Evolutionary conservation across 2,888 invertebrate genomes (phyloP).

Genomic region (Brachyptera putata): DNA sequence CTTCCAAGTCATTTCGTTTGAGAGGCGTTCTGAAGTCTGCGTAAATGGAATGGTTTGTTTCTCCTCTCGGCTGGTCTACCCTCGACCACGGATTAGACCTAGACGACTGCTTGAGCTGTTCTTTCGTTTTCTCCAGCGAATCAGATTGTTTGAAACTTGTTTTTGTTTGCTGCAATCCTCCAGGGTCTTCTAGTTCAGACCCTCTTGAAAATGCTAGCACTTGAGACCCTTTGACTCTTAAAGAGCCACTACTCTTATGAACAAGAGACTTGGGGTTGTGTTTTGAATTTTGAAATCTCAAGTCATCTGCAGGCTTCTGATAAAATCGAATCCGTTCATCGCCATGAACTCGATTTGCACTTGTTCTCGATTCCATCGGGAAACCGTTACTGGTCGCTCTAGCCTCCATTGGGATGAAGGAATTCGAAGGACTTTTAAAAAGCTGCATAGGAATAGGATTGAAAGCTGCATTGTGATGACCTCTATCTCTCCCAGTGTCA

Average conservation of each 20-base stretch:
- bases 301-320: conserved; percentile 3
- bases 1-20: not conserved
- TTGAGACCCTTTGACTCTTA: conserved; percentile 11
- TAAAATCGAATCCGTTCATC: not conserved
- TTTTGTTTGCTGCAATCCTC: not conserved
- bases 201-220: conserved; percentile 2
- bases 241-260: conserved; percentile 9
- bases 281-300: not conserved
- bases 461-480: not conserved
- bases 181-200: not conserved
- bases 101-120: not conserved
- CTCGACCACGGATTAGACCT: not conserved
- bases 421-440: not conserved
- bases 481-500: not conserved
- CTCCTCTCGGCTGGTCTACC: too few relatives aligned
- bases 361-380: not conserved
- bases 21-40: not conserved
- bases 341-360: not conserved
- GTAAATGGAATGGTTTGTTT: not conserved
- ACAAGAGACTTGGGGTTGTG: not conserved
- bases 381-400: not conserved
- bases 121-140: not conserved
- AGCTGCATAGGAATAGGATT: not conserved
- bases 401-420: not conserved
- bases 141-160: not conserved